A percentile compares a stretch with the other conserved stretches of the same genome.
phyloP scores from a whole-genome alignment of 2,888 invertebrate genomes.

The Hyposoter dolosus region DNA sequence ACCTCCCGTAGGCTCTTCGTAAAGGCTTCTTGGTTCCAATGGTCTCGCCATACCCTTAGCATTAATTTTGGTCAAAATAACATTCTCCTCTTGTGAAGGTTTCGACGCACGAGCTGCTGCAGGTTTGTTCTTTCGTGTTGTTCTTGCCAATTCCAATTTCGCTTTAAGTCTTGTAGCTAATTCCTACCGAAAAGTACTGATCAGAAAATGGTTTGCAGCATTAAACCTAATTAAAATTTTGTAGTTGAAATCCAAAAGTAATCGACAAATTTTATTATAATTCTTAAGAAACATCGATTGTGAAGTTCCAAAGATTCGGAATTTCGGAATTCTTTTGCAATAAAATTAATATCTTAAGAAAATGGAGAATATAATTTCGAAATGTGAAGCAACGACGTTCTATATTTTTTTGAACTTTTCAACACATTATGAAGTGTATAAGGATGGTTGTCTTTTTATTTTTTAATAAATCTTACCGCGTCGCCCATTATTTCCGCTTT shows the following conservation, averaged over 20 bases:
- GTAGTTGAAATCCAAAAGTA: not conserved
- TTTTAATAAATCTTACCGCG: slow-evolving; percentile 82
- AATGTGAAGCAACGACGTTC: not conserved
- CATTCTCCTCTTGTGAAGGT: slow-evolving; percentile 72
- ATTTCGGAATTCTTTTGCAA: not conserved
- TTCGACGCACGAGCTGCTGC: slow-evolving; percentile 19
- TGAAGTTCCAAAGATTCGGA: not conserved
- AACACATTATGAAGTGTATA: not conserved
- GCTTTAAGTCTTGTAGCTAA: slow-evolving; percentile 90
- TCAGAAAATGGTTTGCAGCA: not conserved
- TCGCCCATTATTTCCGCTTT: slow-evolving; percentile 98
- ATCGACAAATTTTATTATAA: not conserved
- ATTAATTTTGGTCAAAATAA: slow-evolving; percentile 90
- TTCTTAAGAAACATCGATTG: not conserved
- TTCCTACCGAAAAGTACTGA: slow-evolving; percentile 80
- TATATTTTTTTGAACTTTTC: not conserved
- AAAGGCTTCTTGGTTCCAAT: slow-evolving; percentile 84
- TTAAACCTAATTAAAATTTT: not conserved
- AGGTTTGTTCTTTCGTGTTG: slow-evolving; percentile 79
- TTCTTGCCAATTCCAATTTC: slow-evolving; percentile 90
- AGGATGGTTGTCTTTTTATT: not conserved
- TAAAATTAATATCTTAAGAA: not conserved
- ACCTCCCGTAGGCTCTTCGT: slow-evolving; percentile 81
- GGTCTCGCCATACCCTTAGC: slow-evolving; percentile 88
- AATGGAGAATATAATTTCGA: not conserved